Conservation (phyloP, 2,113 vertebrate genomes). For the Barbus barbus region DNA sequence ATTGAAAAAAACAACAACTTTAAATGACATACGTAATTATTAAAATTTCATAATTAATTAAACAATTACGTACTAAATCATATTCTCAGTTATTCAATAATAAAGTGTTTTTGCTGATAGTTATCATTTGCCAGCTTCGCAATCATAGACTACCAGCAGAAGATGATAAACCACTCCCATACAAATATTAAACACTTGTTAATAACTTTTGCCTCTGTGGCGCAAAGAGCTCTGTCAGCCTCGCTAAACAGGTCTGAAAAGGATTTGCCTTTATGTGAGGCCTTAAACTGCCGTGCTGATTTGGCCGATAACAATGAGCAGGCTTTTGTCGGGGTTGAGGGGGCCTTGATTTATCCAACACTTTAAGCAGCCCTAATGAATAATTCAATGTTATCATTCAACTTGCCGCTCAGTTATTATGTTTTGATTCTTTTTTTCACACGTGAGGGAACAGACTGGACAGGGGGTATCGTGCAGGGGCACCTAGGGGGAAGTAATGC, state of each 20-base stretch:
- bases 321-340: conserved; percentile 70
- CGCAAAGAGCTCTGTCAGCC: conserved; percentile 71
- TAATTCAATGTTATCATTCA: conserved; percentile 93
- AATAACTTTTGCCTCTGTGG: conserved; percentile 76
- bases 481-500: conserved; percentile 80
- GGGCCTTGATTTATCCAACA: conserved; percentile 79
- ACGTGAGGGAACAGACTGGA: conserved; percentile 75
- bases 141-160: conserved; percentile 53
- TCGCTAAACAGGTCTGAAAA: conserved; percentile 71
- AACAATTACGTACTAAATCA: background rate
- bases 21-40: background rate
- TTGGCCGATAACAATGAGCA: conserved; percentile 72
- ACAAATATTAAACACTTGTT: conserved; percentile 86
- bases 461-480: conserved; percentile 73
- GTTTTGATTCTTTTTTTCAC: conserved; percentile 80
- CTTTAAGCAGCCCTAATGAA: conserved; percentile 85
- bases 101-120: conserved; percentile 50
- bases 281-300: conserved; percentile 72
- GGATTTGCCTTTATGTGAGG: conserved; percentile 70
- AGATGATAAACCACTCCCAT: conserved; percentile 72
- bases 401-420: conserved; percentile 77
- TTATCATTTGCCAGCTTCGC: conserved; percentile 54
- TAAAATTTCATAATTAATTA: too few relatives aligned
- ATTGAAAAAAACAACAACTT: too few relatives aligned
- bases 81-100: background rate